Evolutionary conservation across 2,113 vertebrate genomes (phyloP).

Genomic region (Girardinichthys multiradiatus): DNA sequence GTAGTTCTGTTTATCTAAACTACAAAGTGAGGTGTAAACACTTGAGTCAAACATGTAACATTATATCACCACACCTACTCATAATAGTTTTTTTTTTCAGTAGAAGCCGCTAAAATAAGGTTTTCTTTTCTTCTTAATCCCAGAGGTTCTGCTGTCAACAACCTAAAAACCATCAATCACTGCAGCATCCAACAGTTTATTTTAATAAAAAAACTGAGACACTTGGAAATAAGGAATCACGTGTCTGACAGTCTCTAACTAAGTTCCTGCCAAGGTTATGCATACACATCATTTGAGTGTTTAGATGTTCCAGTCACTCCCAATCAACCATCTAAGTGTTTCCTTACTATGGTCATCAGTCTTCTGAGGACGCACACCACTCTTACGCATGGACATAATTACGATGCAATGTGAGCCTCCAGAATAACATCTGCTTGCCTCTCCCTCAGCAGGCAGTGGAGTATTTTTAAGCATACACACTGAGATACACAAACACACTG

Average conservation of each 20-base stretch:
- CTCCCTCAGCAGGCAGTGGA: slow-evolving; percentile 57
- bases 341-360: slow-evolving; percentile 17
- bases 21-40: no score
- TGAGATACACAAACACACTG: slow-evolving; percentile 6
- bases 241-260: slow-evolving; percentile 5
- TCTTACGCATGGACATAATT: slow-evolving; percentile 58
- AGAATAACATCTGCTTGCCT: slow-evolving; percentile 74
- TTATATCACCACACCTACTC: no score
- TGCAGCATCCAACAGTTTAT: neutral
- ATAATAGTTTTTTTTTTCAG: no score
- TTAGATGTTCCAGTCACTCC: slow-evolving; percentile 26
- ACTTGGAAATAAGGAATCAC: slow-evolving; percentile 24
- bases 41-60: no score
- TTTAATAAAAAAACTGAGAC: slow-evolving; percentile 46
- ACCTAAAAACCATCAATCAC: no score
- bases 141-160: no score
- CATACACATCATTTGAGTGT: slow-evolving; percentile 26
- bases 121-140: no score
- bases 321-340: slow-evolving; percentile 6
- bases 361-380: slow-evolving; percentile 29
- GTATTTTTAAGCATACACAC: slow-evolving; percentile 63
- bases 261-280: slow-evolving; percentile 16
- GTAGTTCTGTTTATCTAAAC: no score
- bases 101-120: no score
- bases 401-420: slow-evolving; percentile 59